Evolutionary conservation across 1,140 invertebrate species (phyloP), one percentile per base, ranked within the genome.

Genomic region (Stegodyphus dumicola): DNA sequence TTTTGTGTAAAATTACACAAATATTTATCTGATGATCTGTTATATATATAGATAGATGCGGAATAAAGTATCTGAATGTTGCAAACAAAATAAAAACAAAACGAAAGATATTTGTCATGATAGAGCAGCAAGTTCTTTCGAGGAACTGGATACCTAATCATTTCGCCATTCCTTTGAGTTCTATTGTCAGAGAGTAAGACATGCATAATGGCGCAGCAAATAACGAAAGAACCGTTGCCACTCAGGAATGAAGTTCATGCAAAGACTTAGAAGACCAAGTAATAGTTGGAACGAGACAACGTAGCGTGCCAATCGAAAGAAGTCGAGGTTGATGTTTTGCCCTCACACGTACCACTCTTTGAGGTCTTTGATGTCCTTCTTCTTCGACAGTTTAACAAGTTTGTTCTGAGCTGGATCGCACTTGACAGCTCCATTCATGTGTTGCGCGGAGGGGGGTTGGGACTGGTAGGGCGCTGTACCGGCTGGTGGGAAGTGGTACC

Each of bases 271-370:
- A 66, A 83, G 80, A 83, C 80, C 80, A 83, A 81, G 75, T 56
- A 53, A 83, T 67, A 48, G 80, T 83, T 83, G 80, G 71, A 83
- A 75, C 70, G 80, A 75, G 80, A 33, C 51, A 11, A 56, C 53
- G 18, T 71, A 48, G 5, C 33, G 17, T 6, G 33, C 33, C 64
- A 13, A 15, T 60, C 7, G 3, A 33, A 33, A 33, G 33, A 33
- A 3, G 33, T 33, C 33, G 33, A 33, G 33, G 33, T 33, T 33
- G 33, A 33, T 33, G 1, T 15, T 18, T 48, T 65, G 64, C 60
- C 54, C 70, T 93, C 94, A 96, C 90, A 97, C 96, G 90, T 97
- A 97, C 96, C 96, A 97, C 91, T 97, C 96, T 93, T 97, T 97
- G 87, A 97, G 94, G 90, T 96, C 95, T 93, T 96, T 96, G 86